Evolutionary conservation across 2,113 vertebrate genomes (phyloP).

Genomic region (Falcunculus frontatus): DNA sequence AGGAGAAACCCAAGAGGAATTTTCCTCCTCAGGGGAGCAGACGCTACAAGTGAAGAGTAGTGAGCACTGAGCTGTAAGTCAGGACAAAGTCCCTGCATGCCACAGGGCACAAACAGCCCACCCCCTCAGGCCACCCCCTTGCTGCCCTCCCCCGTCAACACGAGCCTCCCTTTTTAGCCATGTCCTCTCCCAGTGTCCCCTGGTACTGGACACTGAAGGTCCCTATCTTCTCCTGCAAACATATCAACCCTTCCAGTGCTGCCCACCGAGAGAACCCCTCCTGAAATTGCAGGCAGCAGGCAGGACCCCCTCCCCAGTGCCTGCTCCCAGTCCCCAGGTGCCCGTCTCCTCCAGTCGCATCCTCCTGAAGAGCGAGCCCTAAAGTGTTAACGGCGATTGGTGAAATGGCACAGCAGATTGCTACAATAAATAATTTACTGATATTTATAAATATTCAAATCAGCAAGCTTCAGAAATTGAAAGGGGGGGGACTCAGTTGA

Average conservation of each 20-base stretch:
- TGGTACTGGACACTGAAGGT: not conserved
- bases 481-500: conserved; percentile 67
- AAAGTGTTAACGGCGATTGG: conserved; percentile 81
- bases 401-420: conserved; percentile 96
- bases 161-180: not conserved
- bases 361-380: conserved; percentile 59
- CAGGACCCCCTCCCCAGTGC: not conserved
- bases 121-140: accelerated
- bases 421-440: conserved; percentile 99
- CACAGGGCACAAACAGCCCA: not conserved
- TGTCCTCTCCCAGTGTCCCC: not conserved
- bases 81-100: not conserved
- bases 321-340: not conserved
- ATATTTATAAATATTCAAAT: conserved; percentile 99
- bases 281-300: accelerated
- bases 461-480: conserved; percentile 85
- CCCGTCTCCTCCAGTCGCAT: not conserved
- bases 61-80: not conserved
- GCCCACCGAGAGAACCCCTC: not conserved
- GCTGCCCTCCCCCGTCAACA: accelerated
- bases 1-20: not conserved
- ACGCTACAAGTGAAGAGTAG: not conserved
- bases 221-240: not conserved
- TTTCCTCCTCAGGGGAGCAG: not conserved
- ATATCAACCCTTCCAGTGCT: not conserved